Percentiles rank a stretch among this genome's conserved stretches.
phyloP scores from a whole-genome alignment of 2,113 vertebrate species.

The Sus scrofa region DNA sequence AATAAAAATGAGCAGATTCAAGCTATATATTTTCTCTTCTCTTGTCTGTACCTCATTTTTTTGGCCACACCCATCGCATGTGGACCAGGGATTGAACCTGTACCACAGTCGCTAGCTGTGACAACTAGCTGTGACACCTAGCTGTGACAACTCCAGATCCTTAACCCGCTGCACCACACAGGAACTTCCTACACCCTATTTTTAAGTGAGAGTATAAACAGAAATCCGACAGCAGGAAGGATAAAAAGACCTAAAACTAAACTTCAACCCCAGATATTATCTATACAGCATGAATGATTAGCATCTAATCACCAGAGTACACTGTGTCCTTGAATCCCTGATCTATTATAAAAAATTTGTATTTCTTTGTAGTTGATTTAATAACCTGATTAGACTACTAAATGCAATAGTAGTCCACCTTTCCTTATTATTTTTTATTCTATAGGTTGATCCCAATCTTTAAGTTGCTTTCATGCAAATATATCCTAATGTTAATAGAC shows the following conservation, averaged over 20 bases:
- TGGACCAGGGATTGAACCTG: too few species aligned
- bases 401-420: background rate
- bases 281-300: background rate
- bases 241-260: constrained; percentile 52
- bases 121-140: too few species aligned
- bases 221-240: constrained; percentile 27
- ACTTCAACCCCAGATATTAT: constrained; percentile 30
- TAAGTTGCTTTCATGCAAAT: constrained; percentile 59
- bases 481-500: constrained; percentile 35
- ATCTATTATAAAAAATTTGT: background rate
- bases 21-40: background rate
- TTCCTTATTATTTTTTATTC: constrained; percentile 43
- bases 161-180: background rate
- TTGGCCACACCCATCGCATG: too few species aligned
- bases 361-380: constrained; percentile 1
- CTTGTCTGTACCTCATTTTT: background rate
- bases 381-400: constrained; percentile 41
- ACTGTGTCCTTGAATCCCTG: background rate
- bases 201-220: constrained; percentile 26
- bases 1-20: background rate
- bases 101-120: too few species aligned
- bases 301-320: background rate
- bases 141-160: background rate
- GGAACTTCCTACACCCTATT: background rate
- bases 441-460: background rate